Evolutionary conservation across 2,797 vertebrate species (phyloP), one percentile per base, ranked within the genome.

Genomic region (Chloroceryle inda): DNA sequence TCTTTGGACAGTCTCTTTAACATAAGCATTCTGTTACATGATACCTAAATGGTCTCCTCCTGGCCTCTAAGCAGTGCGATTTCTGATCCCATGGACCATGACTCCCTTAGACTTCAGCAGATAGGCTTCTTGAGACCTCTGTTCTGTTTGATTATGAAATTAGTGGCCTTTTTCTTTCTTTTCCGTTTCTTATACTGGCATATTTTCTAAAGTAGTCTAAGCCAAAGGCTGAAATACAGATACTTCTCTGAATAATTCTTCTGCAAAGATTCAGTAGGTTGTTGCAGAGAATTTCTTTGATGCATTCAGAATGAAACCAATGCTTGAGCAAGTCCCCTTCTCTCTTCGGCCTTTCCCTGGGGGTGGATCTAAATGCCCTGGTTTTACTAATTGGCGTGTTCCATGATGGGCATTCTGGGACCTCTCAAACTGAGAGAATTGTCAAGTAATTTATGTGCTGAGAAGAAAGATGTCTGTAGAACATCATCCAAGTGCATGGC

Each of bases 381-480:
- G 24, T 92, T 38, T 62, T 59, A 4, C 11, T 72, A 66, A 76
- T 23, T 38, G n/a, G 2, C 6, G 1, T 64, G 9, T 59, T 80
- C 38, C 6, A 0, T 88, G 53, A 76, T 37, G 19, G 49, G 35
- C 5, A 2, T 88, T 71, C 11, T 49, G 64, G 67, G 63, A 66
- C n/a, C n/a, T 53, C 24, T 24, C 33, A 52, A 7, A 13, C 37
- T 64, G 0, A 0, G 56, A 66, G 35, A 17, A 31, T 22, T 68
- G 9, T 52, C 2, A 45, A 42, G 40, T 56, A 59, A 17, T 27
- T 80, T 0, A 0, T 7, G 8, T 44, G 26, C 40, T 64, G 35
- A 82, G 59, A 55, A 13, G 42, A 66, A 52, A 33, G 22, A 2
- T 61, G 5, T 21, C 62, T 13, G 1, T 53, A 69, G 63, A 66